phyloP scores from a whole-genome alignment of 2,888 invertebrate species.

The Cantharis rufa region DNA sequence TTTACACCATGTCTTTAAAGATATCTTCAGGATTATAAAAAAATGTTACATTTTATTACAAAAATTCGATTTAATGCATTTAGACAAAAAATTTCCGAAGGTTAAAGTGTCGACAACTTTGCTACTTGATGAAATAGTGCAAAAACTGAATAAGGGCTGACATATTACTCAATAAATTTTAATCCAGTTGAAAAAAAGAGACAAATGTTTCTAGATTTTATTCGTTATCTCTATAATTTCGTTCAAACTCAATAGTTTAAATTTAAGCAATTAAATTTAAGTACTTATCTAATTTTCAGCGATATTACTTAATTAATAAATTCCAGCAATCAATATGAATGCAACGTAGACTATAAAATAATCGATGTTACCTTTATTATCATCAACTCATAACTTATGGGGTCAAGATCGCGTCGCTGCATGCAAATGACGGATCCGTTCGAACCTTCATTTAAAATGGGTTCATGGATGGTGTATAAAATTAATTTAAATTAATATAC shows the following conservation, averaged over 20 bases:
- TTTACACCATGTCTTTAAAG: not conserved
- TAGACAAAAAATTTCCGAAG: not conserved
- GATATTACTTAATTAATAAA: not conserved
- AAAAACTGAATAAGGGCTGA: not conserved
- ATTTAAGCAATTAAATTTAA: too few species aligned
- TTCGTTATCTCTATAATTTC: not conserved
- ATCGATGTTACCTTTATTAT: slow-evolving; percentile 10
- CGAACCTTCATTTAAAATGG: slow-evolving; percentile 11
- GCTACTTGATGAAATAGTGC: not conserved
- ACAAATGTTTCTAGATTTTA: not conserved
- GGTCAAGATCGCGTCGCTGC: slow-evolving; percentile 8
- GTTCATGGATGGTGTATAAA: slow-evolving; percentile 3
- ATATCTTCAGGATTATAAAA: not conserved
- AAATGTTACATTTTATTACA: not conserved
- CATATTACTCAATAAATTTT: not conserved
- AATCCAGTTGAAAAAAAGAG: not conserved
- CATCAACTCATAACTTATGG: slow-evolving; percentile 9
- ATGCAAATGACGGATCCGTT: slow-evolving; percentile 17
- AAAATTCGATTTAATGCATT: not conserved
- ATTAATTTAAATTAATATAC: slow-evolving; percentile 19
- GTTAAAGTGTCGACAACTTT: not conserved
- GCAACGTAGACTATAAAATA: slow-evolving; percentile 1
- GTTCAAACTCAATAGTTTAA: not conserved
- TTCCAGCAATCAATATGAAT: not conserved
- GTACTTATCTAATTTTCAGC: not conserved